These are phyloP conservation scores for Pseudorhiza aurosa DNA, from an alignment of 30 jellyfish, hydroid and myxozoan genomes.

Conservation along the genomic window DNA sequence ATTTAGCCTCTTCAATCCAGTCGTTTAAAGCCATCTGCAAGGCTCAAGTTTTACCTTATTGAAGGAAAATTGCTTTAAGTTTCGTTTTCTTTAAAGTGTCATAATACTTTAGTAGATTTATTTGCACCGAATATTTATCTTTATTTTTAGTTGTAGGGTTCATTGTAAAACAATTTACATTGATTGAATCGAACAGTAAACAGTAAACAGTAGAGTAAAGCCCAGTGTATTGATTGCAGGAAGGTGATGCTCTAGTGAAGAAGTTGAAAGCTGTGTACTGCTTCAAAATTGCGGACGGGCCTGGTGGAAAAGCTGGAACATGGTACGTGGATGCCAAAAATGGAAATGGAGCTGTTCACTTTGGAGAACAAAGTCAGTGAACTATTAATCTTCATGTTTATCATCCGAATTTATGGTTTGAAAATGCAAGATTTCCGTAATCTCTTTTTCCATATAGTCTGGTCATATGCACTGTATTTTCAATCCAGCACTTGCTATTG, in stretches of 20 bases:
- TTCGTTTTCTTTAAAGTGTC: neutral
- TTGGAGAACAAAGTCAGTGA: slow-evolving; percentile 64
- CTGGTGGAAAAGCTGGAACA: slow-evolving; percentile 74
- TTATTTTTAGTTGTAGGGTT: neutral
- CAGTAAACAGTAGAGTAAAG: neutral
- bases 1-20: slow-evolving; percentile 7
- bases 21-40: neutral
- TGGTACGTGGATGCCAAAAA: slow-evolving; percentile 82
- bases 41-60: neutral
- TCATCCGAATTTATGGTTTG: too few relatives aligned
- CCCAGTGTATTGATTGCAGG: too few relatives aligned
- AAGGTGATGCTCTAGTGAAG: slow-evolving; percentile 64
- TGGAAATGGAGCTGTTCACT: slow-evolving; percentile 56
- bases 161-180: neutral
- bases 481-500: too few relatives aligned
- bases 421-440: too few relatives aligned
- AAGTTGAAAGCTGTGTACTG: slow-evolving; percentile 74
- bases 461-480: too few relatives aligned
- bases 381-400: too few relatives aligned
- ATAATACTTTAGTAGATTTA: neutral
- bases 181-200: neutral
- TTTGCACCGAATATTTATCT: neutral
- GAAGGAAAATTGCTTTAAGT: neutral
- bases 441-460: too few relatives aligned
- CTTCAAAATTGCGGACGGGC: slow-evolving; percentile 72